These are phyloP conservation scores for Dione juno DNA, from an alignment of 2,888 invertebrate species.

Conservation along the genomic window DNA sequence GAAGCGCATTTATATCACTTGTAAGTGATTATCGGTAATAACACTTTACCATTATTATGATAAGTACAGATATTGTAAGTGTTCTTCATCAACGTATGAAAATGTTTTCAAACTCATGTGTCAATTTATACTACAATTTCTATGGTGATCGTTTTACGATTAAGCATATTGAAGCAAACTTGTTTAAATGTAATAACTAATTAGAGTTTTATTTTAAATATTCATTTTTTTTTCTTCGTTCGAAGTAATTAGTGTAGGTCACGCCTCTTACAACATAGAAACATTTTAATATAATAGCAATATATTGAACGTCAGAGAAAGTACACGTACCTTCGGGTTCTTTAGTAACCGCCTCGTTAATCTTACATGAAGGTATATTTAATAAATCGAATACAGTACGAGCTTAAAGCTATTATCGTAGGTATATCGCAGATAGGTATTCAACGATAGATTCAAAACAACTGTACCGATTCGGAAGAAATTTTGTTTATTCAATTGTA, in stretches of 20 bases:
- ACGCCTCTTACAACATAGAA: conserved; percentile 15
- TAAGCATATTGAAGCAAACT: too few relatives aligned
- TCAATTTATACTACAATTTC: neutral
- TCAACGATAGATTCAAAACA: too few relatives aligned
- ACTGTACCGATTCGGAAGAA: too few relatives aligned
- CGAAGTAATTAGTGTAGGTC: conserved; percentile 20
- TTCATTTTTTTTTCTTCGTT: neutral
- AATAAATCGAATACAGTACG: conserved; percentile 36
- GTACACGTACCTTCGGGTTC: conserved; percentile 24
- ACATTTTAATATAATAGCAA: conserved; percentile 25
- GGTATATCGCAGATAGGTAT: too few relatives aligned
- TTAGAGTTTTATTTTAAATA: neutral
- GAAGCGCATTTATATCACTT: conserved; percentile 1
- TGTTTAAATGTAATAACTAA: neutral
- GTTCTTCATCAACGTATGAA: neutral
- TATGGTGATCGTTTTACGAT: neutral
- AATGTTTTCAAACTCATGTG: neutral
- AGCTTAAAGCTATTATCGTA: neutral
- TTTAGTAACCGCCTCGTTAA: conserved; percentile 40
- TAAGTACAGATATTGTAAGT: neutral
- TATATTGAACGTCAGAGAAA: conserved; percentile 20
- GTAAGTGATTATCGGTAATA: conserved; percentile 12
- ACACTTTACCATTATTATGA: neutral
- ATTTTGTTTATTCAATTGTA: too few relatives aligned
- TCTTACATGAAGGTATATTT: conserved; percentile 38